A percentile compares a stretch with the other conserved stretches of the same genome.
phyloP scores from a whole-genome alignment of 2,888 invertebrate species.

The Dynastes tityus region DNA sequence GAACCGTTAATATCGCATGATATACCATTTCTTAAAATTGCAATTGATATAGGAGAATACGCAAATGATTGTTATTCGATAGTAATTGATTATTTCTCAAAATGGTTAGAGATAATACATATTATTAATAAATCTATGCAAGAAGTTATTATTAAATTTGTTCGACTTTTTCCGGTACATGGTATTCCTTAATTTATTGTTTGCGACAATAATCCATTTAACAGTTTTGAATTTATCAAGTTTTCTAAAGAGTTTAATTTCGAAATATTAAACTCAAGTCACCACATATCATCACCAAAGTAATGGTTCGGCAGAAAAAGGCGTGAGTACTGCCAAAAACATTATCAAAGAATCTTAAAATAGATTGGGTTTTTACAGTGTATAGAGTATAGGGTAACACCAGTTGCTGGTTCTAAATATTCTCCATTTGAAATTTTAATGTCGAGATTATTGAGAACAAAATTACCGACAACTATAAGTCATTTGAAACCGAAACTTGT shows the following conservation, averaged over 20 bases:
- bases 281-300: background rate
- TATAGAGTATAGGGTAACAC: background rate
- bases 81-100: background rate
- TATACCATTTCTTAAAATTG: constrained; percentile 1
- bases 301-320: background rate
- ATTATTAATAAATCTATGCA: background rate
- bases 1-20: background rate
- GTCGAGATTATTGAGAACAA: background rate
- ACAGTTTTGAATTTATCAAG: background rate
- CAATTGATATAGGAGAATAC: background rate
- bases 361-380: background rate
- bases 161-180: background rate
- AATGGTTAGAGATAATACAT: background rate
- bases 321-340: background rate
- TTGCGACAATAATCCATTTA: background rate
- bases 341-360: background rate
- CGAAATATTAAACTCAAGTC: background rate
- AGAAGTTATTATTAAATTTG: background rate
- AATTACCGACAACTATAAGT: background rate
- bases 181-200: background rate
- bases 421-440: background rate
- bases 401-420: background rate
- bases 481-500: background rate
- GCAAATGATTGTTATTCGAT: background rate
- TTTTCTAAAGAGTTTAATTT: background rate